Conservation (phyloP, 2,888 invertebrate species). For the Rhorus exstirpatorius region DNA sequence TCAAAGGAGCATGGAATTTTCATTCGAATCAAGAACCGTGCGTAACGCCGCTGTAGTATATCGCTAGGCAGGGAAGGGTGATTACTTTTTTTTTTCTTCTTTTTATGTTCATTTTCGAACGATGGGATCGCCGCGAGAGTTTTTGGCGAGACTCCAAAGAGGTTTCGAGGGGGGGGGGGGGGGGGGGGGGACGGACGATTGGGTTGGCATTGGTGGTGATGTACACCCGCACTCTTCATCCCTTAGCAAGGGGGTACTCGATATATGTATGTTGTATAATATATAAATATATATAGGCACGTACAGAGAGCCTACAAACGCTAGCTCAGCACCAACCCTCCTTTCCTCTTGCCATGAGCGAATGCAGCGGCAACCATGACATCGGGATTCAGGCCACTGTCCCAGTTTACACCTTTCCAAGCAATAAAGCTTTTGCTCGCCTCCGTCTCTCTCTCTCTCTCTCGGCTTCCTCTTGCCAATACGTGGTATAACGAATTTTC, state of each 20-base stretch:
- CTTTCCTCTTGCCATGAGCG: slow-evolving; percentile 49
- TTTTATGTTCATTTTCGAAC: too few species aligned
- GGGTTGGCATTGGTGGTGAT: slow-evolving; percentile 60
- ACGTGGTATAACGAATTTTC: slow-evolving; percentile 52
- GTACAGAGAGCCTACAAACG: slow-evolving; percentile 71
- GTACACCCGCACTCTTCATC: slow-evolving; percentile 46
- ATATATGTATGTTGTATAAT: neutral
- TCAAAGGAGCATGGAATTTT: slow-evolving; percentile 27
- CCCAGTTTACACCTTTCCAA: slow-evolving; percentile 82
- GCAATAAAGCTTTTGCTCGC: slow-evolving; percentile 78
- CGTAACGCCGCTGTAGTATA: neutral
- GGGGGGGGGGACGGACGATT: slow-evolving; percentile 61
- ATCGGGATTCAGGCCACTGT: slow-evolving; percentile 84
- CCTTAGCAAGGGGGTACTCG: slow-evolving; percentile 42
- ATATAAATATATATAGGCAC: slow-evolving; percentile 53
- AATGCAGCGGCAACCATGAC: slow-evolving; percentile 83
- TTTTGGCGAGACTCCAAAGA: slow-evolving; percentile 77
- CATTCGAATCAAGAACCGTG: slow-evolving; percentile 12
- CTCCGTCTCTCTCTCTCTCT: slow-evolving; percentile 40
- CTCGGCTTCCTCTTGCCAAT: slow-evolving; percentile 35
- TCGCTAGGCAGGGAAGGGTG: neutral
- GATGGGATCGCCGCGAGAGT: slow-evolving; percentile 62
- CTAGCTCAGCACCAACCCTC: slow-evolving; percentile 70
- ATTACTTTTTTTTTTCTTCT: slow-evolving; percentile 30
- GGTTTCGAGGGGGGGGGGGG: slow-evolving; percentile 65